Conservation (phyloP, 2,113 vertebrate genomes). For the Limanda limanda region DNA sequence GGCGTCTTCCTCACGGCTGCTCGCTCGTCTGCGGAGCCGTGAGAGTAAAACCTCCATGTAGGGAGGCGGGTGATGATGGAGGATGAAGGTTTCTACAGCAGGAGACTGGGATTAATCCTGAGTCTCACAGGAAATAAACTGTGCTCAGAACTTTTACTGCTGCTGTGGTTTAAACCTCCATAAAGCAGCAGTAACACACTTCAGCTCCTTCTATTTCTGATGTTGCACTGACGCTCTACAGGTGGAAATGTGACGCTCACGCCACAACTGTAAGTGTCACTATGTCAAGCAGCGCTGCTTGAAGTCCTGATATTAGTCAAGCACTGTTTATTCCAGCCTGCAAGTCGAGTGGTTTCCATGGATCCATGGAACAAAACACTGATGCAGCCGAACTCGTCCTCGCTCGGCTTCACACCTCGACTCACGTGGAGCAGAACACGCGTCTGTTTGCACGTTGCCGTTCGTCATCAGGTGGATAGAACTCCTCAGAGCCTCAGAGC, state of each 20-base stretch:
- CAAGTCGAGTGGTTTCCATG: conserved; percentile 23
- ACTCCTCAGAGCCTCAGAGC: too few relatives aligned
- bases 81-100: too few relatives aligned
- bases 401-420: too few relatives aligned
- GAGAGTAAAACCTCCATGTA: too few relatives aligned
- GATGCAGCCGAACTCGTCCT: neutral
- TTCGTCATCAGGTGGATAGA: too few relatives aligned
- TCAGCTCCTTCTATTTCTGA: conserved; percentile 54
- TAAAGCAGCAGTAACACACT: neutral
- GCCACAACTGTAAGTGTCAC: conserved; percentile 40
- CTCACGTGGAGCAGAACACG: neutral
- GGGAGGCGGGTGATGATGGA: too few relatives aligned
- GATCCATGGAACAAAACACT: neutral
- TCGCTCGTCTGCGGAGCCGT: too few relatives aligned
- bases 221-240: conserved; percentile 13
- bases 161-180: neutral
- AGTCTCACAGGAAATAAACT: too few relatives aligned
- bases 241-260: conserved; percentile 44
- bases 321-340: conserved; percentile 11
- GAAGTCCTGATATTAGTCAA: conserved; percentile 21
- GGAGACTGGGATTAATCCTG: too few relatives aligned
- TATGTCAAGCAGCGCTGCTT: conserved; percentile 40
- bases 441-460: neutral
- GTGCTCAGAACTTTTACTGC: too few relatives aligned
- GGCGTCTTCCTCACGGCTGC: too few relatives aligned